A percentile compares a stretch with the other conserved stretches of the same genome.
phyloP scores from a whole-genome alignment of 2,113 vertebrate species.

The Symphodus melops region DNA sequence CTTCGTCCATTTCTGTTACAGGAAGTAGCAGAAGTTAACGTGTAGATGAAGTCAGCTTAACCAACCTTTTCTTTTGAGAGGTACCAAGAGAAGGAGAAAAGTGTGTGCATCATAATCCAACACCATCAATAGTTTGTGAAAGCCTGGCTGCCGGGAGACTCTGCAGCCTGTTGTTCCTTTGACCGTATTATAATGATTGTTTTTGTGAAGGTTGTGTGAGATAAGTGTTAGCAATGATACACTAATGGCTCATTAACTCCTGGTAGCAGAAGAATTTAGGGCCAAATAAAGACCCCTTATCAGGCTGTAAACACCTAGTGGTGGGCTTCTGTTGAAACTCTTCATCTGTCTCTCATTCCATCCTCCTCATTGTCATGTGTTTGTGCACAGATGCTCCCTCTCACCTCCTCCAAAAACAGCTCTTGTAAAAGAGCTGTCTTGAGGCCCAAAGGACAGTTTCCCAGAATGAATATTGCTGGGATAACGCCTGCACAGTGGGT shows the following conservation, averaged over 20 bases:
- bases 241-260: slow-evolving; percentile 82
- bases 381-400: slow-evolving; percentile 72
- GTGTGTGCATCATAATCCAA: slow-evolving; percentile 34
- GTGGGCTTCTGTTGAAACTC: slow-evolving; percentile 46
- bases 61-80: slow-evolving; percentile 63
- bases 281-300: slow-evolving; percentile 60
- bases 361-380: slow-evolving; percentile 62
- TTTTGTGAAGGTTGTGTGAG: slow-evolving; percentile 81
- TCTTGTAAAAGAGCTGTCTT: slow-evolving; percentile 64
- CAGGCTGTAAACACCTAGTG: slow-evolving; percentile 64
- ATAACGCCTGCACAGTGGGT: slow-evolving; percentile 62
- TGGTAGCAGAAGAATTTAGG: slow-evolving; percentile 64
- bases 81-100: slow-evolving; percentile 50
- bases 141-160: slow-evolving; percentile 48
- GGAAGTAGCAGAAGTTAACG: slow-evolving; percentile 41
- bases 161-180: slow-evolving; percentile 73
- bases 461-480: slow-evolving; percentile 66
- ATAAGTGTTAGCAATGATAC: slow-evolving; percentile 74
- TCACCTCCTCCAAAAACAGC: slow-evolving; percentile 57
- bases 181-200: slow-evolving; percentile 75
- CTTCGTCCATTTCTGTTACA: slow-evolving; percentile 38
- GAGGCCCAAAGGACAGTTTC: slow-evolving; percentile 74
- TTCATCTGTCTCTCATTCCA: slow-evolving; percentile 58
- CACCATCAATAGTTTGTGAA: slow-evolving; percentile 31
- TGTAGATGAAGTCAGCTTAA: slow-evolving; percentile 51